Percentiles rank a stretch among this genome's conserved stretches.
Evolutionary conservation across 2,888 invertebrate species (phyloP).

Genomic region (Conus canariensis): DNA sequence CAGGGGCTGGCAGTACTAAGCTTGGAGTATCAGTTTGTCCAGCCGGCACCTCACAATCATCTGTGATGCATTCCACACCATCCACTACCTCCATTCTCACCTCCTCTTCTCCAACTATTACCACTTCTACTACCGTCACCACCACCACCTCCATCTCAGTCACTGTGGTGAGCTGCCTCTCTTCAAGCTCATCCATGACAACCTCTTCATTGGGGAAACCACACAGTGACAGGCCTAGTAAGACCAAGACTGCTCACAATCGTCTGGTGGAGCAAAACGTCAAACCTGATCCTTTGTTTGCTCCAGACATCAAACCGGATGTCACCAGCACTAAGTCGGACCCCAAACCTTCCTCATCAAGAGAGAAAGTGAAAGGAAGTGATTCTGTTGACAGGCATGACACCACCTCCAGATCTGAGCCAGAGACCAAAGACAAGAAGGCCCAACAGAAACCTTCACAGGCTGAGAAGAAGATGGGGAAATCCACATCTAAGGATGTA

Average conservation of each 20-base stretch:
- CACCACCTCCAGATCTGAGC: not conserved
- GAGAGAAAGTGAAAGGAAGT: constrained; percentile 28
- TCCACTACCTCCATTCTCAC: constrained; percentile 26
- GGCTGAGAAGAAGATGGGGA: constrained; percentile 54
- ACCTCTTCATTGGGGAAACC: not conserved
- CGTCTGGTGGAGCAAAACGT: constrained; percentile 33
- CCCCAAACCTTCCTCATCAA: constrained; percentile 14
- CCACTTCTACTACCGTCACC: constrained; percentile 19
- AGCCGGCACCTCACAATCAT: constrained; percentile 2
- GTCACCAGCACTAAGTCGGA: not conserved
- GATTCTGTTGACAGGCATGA: constrained; percentile 17
- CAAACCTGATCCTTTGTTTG: constrained; percentile 40
- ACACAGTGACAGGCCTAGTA: constrained; percentile 29
- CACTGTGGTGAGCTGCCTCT: not conserved
- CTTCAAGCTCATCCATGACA: not conserved
- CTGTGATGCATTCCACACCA: constrained; percentile 34
- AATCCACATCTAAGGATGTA: constrained; percentile 39
- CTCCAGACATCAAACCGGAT: constrained; percentile 42
- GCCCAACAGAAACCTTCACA: constrained; percentile 24
- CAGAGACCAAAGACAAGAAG: constrained; percentile 32
- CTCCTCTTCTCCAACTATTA: not conserved
- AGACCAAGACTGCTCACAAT: constrained; percentile 12
- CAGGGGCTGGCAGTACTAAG: not conserved
- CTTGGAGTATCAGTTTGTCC: not conserved
- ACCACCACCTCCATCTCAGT: constrained; percentile 6